Evolutionary conservation across 2,888 invertebrate genomes (phyloP), one percentile per base, ranked within the genome.

Genomic region (Hirtodrosophila alboralis): DNA sequence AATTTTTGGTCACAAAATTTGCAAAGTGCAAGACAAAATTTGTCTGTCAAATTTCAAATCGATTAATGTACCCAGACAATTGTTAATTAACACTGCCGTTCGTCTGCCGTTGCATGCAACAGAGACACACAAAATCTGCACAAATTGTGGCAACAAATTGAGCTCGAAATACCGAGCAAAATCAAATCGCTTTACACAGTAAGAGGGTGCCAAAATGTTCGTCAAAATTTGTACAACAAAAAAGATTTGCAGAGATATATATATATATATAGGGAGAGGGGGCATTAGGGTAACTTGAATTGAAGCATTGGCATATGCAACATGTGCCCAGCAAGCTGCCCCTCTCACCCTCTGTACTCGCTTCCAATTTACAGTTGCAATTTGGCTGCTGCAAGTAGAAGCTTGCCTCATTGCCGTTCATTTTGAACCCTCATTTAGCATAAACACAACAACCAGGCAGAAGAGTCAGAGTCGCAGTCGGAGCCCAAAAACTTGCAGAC

Each of bases 361-460:
- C 5, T 21, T 21, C 18, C 5, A 21, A 74, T 71, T 71, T 71
- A 71, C 75, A 71, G 73, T 73, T 67, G 57, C 69, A 51, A 45
- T 41, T 59, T 36, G 10, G 8, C 12, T 12, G 8, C 12, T 12
- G 21, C 21, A 40, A 34, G 59, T 41, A 45, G 58, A 58, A 68
- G 73, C 67, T 68, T 30, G 66, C 49, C 68, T 70, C 77, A 61
- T 73, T 73, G 70, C 44, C 53, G 64, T 63, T 66, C 57, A 49
- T 61, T 65, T 71, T 78, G 48, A 85, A 70, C 79, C 85, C 85
- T 85, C 83, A 85, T 85, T 80, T 85, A 80, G 77, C 80, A 86
- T 79, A 79, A 85, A 69, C 74, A 80, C n/a, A n/a, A n/a, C n/a
- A n/a, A n/a, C 71, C 70, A 67, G 57, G 61, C 72, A 47, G 56